phyloP scores from a whole-genome alignment of 2,888 invertebrate species.

The Keiferia lycopersicella region DNA sequence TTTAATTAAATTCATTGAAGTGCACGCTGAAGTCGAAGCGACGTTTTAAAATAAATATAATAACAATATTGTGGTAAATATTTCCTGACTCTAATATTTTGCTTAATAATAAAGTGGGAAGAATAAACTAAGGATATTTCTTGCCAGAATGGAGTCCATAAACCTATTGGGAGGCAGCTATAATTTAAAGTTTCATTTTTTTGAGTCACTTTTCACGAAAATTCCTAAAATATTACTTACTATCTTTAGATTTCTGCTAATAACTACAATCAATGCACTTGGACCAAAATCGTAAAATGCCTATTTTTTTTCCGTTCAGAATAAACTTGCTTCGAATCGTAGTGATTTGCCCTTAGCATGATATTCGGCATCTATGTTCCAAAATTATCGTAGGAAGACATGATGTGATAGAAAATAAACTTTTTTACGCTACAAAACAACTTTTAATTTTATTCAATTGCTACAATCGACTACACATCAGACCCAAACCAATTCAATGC shows the following conservation, averaged over 20 bases:
- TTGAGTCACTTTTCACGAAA: background rate
- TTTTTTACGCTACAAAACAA: slow-evolving; percentile 72
- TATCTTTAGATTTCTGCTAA: background rate
- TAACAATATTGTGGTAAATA: no score
- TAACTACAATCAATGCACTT: background rate
- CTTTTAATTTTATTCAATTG: slow-evolving; percentile 36
- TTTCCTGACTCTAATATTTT: no score
- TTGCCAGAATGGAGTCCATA: no score
- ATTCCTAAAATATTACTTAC: slow-evolving; percentile 3
- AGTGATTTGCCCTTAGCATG: slow-evolving; percentile 66
- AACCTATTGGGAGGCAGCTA: slow-evolving; percentile 1
- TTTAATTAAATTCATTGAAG: no score
- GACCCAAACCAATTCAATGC: no score
- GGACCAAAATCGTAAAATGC: slow-evolving; percentile 22
- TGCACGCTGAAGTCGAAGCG: no score
- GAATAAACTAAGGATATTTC: no score
- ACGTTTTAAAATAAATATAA: no score
- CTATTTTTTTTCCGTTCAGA: background rate
- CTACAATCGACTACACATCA: no score
- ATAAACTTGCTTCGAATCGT: slow-evolving; percentile 65
- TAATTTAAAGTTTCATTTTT: background rate
- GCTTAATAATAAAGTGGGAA: no score
- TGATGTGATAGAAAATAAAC: slow-evolving; percentile 78
- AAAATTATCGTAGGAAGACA: slow-evolving; percentile 74
- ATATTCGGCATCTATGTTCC: slow-evolving; percentile 74